Conservation (phyloP, 2,113 vertebrate species). For the Varanus salvator region DNA sequence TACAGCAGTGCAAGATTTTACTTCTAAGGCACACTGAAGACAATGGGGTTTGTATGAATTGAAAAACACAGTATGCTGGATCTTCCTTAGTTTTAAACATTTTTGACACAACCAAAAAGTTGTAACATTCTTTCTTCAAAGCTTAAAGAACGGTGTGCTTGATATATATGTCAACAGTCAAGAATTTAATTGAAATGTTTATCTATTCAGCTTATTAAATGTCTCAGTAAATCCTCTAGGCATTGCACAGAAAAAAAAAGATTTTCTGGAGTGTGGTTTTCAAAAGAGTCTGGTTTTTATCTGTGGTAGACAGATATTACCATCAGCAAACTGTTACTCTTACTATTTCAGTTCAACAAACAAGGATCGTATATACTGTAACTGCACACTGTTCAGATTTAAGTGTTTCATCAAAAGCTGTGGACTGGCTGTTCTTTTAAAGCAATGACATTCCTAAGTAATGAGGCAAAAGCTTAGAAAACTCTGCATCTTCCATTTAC, state of each 20-base stretch:
- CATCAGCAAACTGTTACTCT: constrained; percentile 28
- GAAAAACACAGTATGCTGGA: constrained; percentile 6
- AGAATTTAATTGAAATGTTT: constrained; percentile 35
- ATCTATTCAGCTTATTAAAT: not conserved
- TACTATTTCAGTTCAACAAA: constrained; percentile 39
- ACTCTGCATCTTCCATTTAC: not conserved
- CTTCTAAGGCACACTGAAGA: constrained; percentile 21
- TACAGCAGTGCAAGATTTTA: constrained; percentile 12
- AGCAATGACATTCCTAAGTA: not conserved
- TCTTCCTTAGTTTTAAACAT: not conserved
- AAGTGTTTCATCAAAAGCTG: constrained; percentile 40
- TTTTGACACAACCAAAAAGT: not conserved
- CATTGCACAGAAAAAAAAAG: not conserved
- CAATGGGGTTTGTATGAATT: not conserved
- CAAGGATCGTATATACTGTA: constrained; percentile 47
- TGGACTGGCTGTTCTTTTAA: constrained; percentile 24
- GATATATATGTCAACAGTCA: not conserved
- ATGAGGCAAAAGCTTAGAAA: constrained; percentile 18
- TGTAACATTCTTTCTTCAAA: not conserved
- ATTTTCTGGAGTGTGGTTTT: constrained; percentile 54
- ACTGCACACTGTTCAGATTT: constrained; percentile 51
- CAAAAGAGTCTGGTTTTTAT: constrained; percentile 41
- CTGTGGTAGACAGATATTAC: constrained; percentile 23
- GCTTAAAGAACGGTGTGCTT: not conserved
- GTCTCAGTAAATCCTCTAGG: not conserved